Base-by-base conservation (phyloP, 2,888 invertebrate species). In the Zonitis immaculata region DNA sequence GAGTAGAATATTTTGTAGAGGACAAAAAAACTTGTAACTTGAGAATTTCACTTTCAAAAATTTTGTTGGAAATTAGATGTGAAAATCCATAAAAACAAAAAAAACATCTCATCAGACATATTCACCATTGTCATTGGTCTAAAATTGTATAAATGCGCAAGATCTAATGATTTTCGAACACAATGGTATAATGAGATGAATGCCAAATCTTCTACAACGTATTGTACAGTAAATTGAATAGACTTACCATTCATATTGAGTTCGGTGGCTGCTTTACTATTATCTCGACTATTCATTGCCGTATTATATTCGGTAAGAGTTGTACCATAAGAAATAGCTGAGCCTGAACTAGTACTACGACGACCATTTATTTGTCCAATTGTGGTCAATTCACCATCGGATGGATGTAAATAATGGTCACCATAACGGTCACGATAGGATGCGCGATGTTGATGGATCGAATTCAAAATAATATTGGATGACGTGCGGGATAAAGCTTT, bases 401-500 rank as follows among this genome's bases (percentile, higher is more conserved):
- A 82, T 6, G 83, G 83, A 71, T 82, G 82, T 61, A 82, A 70
- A 63, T 81, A 81, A 70, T 80, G 82, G 58, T 80, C 76, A 49
- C 73, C 69, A 30, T 62, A 69, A 45, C 67, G 58, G 43, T 72
- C 72, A 16, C 70, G 59, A 70, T 88, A 87, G 0, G 88, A 88
- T 1, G 88, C 84, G 63, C 89, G 83, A 64, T 88, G 89, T 74
- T 89, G 85, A 73, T 91, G 91, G 49, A 91, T 90, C 68, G 89
- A 89, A 73, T 91, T 91, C 52, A 91, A 73, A 43, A 91, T 82
- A 56, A 91, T 91, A 74, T 91, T 91, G 56, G 89, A 90, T 47
- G 89, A 90, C n/a, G 91, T 91, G 56, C 91, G 79, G 47, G 90
- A 89, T 46, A 91, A 74, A 0, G 91, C 91, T 72, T 89, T 89